Evolutionary conservation across 2,113 vertebrate genomes (phyloP).

Genomic region (Gymnocephalus cernua): DNA sequence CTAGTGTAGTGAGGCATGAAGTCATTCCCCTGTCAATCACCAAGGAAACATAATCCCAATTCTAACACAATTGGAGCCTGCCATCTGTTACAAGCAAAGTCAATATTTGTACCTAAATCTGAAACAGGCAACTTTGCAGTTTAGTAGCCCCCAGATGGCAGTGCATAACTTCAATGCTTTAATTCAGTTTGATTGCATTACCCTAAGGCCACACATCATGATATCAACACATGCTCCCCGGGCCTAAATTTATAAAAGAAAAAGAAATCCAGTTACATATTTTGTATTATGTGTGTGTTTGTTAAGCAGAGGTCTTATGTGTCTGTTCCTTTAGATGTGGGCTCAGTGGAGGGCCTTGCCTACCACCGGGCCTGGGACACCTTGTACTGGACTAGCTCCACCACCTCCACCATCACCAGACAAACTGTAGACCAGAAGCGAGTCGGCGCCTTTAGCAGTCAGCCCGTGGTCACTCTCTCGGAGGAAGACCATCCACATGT

Average conservation of each 20-base stretch:
- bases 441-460: conserved; percentile 86
- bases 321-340: conserved; percentile 87
- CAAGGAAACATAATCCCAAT: conserved; percentile 41
- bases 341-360: conserved; percentile 96
- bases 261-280: neutral
- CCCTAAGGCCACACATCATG: neutral
- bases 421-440: conserved; percentile 91
- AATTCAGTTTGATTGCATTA: neutral
- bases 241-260: neutral
- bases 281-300: neutral
- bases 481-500: conserved; percentile 97
- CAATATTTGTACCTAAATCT: conserved; percentile 29
- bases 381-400: conserved; percentile 98
- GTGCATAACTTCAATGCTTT: neutral
- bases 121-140: neutral
- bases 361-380: conserved; percentile 97
- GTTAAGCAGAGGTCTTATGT: neutral
- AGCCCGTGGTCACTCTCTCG: conserved; percentile 93
- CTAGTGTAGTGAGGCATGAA: conserved; percentile 54
- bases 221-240: neutral
- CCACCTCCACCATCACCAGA: conserved; percentile 93
- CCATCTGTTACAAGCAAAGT: conserved; percentile 51
- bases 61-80: conserved; percentile 31
- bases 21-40: conserved; percentile 63
- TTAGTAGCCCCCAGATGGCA: neutral